Evolutionary conservation across 2,888 invertebrate species (phyloP).

Genomic region (Prenolepis imparis): DNA sequence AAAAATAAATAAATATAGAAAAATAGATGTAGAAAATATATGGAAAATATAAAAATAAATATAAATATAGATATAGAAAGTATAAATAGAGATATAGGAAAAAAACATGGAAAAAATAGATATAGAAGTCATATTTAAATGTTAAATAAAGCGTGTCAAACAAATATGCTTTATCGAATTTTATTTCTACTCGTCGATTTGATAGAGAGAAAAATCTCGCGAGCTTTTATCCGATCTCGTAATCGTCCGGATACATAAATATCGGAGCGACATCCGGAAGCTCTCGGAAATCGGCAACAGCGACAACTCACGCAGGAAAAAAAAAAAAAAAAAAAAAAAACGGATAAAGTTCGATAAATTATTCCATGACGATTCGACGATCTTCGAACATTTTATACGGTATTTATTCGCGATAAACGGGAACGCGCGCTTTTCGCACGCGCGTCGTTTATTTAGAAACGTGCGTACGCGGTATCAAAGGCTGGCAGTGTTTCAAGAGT

Average conservation of each 20-base stretch:
- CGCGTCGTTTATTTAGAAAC: constrained; percentile 65
- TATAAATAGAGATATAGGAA: too few relatives aligned
- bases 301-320: neutral
- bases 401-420: constrained; percentile 21
- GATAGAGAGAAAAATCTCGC: neutral
- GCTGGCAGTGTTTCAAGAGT: constrained; percentile 79
- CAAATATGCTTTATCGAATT: neutral
- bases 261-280: constrained; percentile 16
- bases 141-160: neutral
- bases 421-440: constrained; percentile 44
- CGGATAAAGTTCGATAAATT: constrained; percentile 56
- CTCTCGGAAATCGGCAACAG: neutral
- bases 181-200: neutral
- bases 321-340: neutral
- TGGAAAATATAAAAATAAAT: too few relatives aligned
- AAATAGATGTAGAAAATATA: neutral
- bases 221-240: constrained; percentile 21
- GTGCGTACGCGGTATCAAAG: constrained; percentile 68
- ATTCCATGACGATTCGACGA: constrained; percentile 31
- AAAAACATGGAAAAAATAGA: neutral
- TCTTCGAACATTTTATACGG: constrained; percentile 15
- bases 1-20: neutral
- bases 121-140: neutral
- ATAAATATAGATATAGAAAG: too few relatives aligned
- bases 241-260: constrained; percentile 29